Base-by-base conservation (phyloP, 2,113 vertebrate genomes). In the Chroicocephalus ridibundus region DNA sequence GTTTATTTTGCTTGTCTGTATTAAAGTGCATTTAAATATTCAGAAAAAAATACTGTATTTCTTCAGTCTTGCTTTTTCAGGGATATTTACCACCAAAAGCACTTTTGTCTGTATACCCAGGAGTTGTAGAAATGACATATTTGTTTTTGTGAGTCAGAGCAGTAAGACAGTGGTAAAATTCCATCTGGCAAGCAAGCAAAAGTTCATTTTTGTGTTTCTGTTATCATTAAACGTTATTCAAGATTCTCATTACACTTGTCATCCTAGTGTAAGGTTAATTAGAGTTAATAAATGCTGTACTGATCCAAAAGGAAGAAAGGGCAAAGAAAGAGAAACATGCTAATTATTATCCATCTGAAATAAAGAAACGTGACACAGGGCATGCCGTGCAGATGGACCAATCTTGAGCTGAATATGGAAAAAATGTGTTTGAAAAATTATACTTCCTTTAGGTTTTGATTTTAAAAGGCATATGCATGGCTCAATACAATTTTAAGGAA, bases 181-280 rank as follows among this genome's bases (percentile, higher is more conserved):
- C 94, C 96, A 96, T 96, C 94, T 91, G 91, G 92, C 32, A 91
- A 86, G 49, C 74, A 92, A 94, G 34, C 15, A 65, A 27, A 92
- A 84, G 74, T 94, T 92, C 77, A 64, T 82, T 94, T 96, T 69
- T 87, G 65, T 95, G 77, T 96, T 96, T 94, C 93, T 94, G 74
- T 95, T 92, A 94, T 64, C 69, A 58, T 62, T 92, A 94, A 95
- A 94, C 42, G 82, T 91, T 96, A 94, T 84, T 94, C 79, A 95
- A 82, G 92, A 92, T 93, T 79, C 91, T 88, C 69, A 93, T 97
- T 96, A 95, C 79, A 90, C 76, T 97, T 94, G 80, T 93, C 94
- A 91, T 87, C 83, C 69, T 76, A 92, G 83, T 72, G 61, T 82
- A 97, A 95, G 93, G 87, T 96, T 96, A 96, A 97, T 97, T 97